These are phyloP conservation scores for Diplodus puntazzo DNA, from an alignment of 2,797 vertebrate genomes.

Conservation along the genomic window DNA sequence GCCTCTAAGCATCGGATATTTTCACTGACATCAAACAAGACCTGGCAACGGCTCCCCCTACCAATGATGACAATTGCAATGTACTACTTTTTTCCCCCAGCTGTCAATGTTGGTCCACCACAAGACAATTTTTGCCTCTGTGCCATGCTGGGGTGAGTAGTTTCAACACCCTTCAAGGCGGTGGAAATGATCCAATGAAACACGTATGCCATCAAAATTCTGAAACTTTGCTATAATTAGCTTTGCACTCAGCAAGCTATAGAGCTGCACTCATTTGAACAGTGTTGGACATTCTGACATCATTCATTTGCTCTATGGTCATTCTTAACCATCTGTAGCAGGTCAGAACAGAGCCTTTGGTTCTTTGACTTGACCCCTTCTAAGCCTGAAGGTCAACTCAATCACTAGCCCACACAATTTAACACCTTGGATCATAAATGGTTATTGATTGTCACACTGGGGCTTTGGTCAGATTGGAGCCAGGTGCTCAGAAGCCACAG, in stretches of 20 bases:
- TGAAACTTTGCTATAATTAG: not conserved
- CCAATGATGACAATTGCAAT: conserved; percentile 47
- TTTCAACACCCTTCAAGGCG: not conserved
- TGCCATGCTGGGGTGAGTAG: not conserved
- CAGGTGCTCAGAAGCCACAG: not conserved
- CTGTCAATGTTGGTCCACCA: conserved; percentile 17
- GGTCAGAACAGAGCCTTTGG: conserved; percentile 7
- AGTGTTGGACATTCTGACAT: not conserved
- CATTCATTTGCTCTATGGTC: not conserved
- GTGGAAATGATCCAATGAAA: conserved; percentile 1
- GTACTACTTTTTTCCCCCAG: conserved; percentile 16
- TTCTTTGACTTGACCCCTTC: conserved; percentile 43
- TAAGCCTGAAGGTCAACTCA: conserved; percentile 34
- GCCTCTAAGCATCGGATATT: conserved; percentile 29
- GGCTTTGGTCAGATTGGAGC: conserved; percentile 21
- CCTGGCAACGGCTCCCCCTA: not conserved
- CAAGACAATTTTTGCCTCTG: conserved; percentile 16
- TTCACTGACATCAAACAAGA: conserved; percentile 38
- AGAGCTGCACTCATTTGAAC: not conserved
- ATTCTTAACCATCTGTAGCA: not conserved
- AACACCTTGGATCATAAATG: conserved; percentile 30
- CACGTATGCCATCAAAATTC: not conserved
- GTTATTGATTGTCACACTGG: conserved; percentile 32
- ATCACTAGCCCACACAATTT: conserved; percentile 23
- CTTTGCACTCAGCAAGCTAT: not conserved